Evolutionary conservation across 1,140 invertebrate genomes (phyloP).

Genomic region (Bombus confusus): DNA sequence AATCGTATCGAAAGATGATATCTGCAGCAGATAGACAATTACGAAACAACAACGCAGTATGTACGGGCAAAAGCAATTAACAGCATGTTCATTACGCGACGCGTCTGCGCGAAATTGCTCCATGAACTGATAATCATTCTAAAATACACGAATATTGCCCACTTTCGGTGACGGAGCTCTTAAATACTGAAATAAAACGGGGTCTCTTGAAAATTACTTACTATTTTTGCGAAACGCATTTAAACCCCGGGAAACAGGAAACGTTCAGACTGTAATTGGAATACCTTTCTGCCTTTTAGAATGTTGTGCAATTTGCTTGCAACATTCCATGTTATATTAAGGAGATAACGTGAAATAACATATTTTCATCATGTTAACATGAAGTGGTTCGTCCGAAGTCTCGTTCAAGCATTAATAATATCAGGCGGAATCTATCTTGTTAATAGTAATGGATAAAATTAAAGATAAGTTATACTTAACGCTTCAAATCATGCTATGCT

Average conservation of each 20-base stretch:
- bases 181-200: conserved; percentile 16
- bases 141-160: conserved; percentile 30
- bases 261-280: not conserved
- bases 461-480: not conserved
- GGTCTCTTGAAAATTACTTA: conserved; percentile 12
- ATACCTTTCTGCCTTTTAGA: not conserved
- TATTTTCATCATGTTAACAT: not conserved
- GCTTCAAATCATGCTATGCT: not conserved
- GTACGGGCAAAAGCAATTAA: conserved; percentile 66
- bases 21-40: conserved; percentile 2
- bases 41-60: conserved; percentile 19
- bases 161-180: conserved; percentile 34
- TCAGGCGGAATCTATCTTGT: not conserved
- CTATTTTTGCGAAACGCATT: not conserved
- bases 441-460: not conserved
- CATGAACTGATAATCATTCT: conserved; percentile 57
- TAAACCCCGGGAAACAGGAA: not conserved
- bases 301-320: not conserved
- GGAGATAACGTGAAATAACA: not conserved
- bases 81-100: conserved; percentile 67
- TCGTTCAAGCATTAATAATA: too few relatives aligned
- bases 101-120: conserved; percentile 57
- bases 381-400: not conserved
- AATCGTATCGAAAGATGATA: not conserved
- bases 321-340: not conserved